These are phyloP conservation scores for Meghimatium bilineatum DNA, from an alignment of 2,888 invertebrate species.

Conservation along the genomic window DNA sequence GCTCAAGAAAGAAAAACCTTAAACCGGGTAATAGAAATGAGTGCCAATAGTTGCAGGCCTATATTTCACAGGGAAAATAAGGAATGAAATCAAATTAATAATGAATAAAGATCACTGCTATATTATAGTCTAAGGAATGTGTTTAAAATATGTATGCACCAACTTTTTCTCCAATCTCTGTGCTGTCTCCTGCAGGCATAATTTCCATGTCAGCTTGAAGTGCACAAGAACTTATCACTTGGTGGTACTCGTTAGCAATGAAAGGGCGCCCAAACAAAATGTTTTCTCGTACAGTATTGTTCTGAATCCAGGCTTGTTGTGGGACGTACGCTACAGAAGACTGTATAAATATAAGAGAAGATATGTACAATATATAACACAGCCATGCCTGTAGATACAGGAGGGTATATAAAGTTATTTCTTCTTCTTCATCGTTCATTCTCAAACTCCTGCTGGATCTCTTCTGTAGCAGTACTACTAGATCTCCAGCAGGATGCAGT, in stretches of 20 bases:
- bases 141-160: background rate
- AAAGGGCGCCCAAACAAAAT: conserved; percentile 90
- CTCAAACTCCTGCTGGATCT: too few relatives aligned
- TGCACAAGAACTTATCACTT: conserved; percentile 15
- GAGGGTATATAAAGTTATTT: too few relatives aligned
- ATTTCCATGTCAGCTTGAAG: conserved; percentile 38
- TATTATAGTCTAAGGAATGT: background rate
- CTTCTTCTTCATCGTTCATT: too few relatives aligned
- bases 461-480: too few relatives aligned
- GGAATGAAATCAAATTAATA: background rate
- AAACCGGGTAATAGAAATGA: too few relatives aligned
- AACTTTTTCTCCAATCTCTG: conserved; percentile 33
- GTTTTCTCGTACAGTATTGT: conserved; percentile 93
- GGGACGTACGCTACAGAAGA: conserved; percentile 80
- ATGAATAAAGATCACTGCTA: background rate
- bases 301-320: conserved; percentile 94
- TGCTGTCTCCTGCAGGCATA: conserved; percentile 37
- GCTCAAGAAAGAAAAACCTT: too few relatives aligned
- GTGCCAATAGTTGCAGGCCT: too few relatives aligned
- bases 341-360: conserved; percentile 56
- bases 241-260: conserved; percentile 82
- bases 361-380: too few relatives aligned
- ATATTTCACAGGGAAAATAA: background rate
- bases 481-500: too few relatives aligned
- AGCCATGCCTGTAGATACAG: too few relatives aligned